These are phyloP conservation scores for Tinea semifulvella DNA, from an alignment of 2,888 invertebrate genomes.

Conservation along the genomic window DNA sequence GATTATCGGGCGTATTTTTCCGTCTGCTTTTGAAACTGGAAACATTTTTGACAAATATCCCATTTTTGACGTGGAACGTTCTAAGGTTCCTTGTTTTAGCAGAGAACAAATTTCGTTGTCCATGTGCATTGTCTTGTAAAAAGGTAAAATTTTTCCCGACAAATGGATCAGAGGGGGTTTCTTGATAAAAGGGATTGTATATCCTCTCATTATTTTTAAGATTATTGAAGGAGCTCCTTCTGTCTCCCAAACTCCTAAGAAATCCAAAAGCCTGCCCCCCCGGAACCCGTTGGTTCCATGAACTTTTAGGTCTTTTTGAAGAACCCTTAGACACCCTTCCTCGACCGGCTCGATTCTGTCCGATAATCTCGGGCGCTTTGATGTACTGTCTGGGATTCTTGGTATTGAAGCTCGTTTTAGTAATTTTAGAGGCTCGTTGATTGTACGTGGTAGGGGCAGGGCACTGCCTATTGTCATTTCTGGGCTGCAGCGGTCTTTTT, in stretches of 20 bases:
- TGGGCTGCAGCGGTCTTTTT: too few relatives aligned
- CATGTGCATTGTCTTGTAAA: background rate
- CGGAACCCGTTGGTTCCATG: background rate
- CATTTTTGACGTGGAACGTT: conserved; percentile 12
- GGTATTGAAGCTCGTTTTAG: too few relatives aligned
- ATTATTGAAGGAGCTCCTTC: conserved; percentile 1
- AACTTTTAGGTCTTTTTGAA: background rate
- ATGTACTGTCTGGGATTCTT: background rate
- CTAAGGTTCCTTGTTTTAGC: conserved; percentile 17
- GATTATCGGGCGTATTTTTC: conserved; percentile 22
- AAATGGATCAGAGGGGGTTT: conserved; percentile 5
- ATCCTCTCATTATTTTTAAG: conserved; percentile 9
- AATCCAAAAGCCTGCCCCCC: background rate
- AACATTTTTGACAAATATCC: conserved; percentile 21
- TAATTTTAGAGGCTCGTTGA: too few relatives aligned
- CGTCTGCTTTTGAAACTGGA: conserved; percentile 21
- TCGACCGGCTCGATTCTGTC: background rate
- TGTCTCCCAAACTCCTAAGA: background rate
- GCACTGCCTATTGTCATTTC: too few relatives aligned
- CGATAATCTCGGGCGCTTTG: background rate
- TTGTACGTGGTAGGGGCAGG: too few relatives aligned
- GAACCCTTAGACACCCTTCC: background rate
- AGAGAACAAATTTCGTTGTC: conserved; percentile 1
- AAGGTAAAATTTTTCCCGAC: background rate
- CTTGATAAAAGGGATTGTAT: conserved; percentile 2